Evolutionary conservation across 2,888 invertebrate genomes (phyloP).

Genomic region (Zonitis immaculata): DNA sequence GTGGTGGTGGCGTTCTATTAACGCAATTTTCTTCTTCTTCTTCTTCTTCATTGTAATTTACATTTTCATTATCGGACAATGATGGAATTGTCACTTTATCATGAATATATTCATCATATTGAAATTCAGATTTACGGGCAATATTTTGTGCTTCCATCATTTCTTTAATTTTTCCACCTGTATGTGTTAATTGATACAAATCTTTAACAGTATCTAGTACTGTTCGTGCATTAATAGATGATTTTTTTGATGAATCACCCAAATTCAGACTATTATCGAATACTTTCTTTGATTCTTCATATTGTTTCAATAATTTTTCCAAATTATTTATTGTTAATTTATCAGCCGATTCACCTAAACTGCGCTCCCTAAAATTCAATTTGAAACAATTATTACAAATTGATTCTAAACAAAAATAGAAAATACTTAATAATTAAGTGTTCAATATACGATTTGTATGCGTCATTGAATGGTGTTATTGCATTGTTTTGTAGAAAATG

Average conservation of each 20-base stretch:
- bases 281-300: constrained; percentile 30
- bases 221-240: constrained; percentile 4
- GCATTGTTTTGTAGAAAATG: constrained; percentile 41
- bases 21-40: too few species aligned
- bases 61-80: too few species aligned
- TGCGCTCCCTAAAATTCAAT: constrained; percentile 27
- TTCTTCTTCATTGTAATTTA: too few species aligned
- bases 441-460: constrained; percentile 38
- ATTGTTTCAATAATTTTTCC: constrained; percentile 27
- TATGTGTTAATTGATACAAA: not conserved
- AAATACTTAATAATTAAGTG: constrained; percentile 38
- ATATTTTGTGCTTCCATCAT: too few species aligned
- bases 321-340: constrained; percentile 25
- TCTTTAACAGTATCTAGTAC: not conserved
- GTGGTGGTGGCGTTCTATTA: too few species aligned
- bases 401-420: not conserved
- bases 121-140: too few species aligned
- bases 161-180: too few species aligned
- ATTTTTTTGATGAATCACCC: too few species aligned
- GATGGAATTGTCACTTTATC: too few species aligned
- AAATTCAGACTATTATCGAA: constrained; percentile 27
- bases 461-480: constrained; percentile 39
- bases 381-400: constrained; percentile 1
- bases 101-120: too few species aligned
- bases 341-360: constrained; percentile 26